Evolutionary conservation across 1,140 invertebrate species (phyloP).

Genomic region (Cydia strobilella): DNA sequence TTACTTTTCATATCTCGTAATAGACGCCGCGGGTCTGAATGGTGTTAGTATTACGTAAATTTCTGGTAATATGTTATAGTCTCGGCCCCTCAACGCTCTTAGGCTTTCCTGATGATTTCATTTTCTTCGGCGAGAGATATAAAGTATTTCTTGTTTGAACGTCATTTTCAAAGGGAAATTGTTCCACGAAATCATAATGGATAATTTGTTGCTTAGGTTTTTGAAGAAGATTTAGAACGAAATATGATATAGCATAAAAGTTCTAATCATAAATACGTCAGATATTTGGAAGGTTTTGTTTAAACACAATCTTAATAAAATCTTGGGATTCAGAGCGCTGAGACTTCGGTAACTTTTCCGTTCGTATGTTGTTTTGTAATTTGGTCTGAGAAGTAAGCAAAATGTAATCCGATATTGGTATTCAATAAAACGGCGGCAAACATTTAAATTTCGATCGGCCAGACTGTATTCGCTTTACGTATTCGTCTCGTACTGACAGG

Average conservation of each 20-base stretch:
- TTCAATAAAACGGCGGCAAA: slow-evolving; percentile 20
- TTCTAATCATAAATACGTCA: no score
- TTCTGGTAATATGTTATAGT: slow-evolving; percentile 62
- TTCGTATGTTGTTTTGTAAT: slow-evolving; percentile 12
- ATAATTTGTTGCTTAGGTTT: slow-evolving; percentile 6
- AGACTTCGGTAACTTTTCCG: neutral
- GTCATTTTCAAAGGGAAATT: slow-evolving; percentile 59
- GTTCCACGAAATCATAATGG: slow-evolving; percentile 52
- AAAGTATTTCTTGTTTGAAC: slow-evolving; percentile 63
- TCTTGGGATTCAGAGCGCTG: neutral
- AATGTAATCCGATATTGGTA: slow-evolving; percentile 21
- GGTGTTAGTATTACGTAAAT: slow-evolving; percentile 56
- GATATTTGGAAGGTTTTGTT: neutral
- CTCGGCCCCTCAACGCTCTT: slow-evolving; percentile 38
- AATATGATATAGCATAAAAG: no score
- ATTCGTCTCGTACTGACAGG: slow-evolving; percentile 31
- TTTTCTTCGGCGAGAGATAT: slow-evolving; percentile 48
- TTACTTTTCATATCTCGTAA: slow-evolving; percentile 73
- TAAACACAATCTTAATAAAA: neutral
- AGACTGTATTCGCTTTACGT: slow-evolving; percentile 35
- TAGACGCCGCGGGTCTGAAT: slow-evolving; percentile 54
- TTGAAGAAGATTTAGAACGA: neutral
- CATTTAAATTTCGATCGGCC: slow-evolving; percentile 31
- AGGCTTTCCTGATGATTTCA: slow-evolving; percentile 50
- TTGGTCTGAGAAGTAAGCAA: neutral